phyloP scores from a whole-genome alignment of 2,113 vertebrate genomes.

The Poeciliopsis turrubarensis region DNA sequence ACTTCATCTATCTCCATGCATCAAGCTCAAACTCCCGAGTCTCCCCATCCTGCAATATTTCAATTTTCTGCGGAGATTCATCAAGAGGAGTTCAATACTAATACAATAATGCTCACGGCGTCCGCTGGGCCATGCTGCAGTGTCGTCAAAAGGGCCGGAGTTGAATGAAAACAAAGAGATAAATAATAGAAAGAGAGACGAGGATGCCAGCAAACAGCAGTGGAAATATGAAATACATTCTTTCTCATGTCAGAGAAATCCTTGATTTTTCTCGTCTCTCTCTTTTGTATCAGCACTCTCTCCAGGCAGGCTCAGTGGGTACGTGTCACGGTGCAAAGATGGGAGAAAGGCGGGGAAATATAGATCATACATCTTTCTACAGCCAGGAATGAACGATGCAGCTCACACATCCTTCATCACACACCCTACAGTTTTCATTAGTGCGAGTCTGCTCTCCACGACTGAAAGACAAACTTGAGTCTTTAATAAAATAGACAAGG shows the following conservation, averaged over 20 bases:
- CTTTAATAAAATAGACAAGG: constrained; percentile 34
- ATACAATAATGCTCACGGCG: constrained; percentile 35
- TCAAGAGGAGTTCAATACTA: constrained; percentile 62
- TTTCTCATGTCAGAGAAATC: constrained; percentile 42
- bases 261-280: constrained; percentile 47
- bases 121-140: constrained; percentile 5
- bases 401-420: not conserved
- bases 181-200: constrained; percentile 50
- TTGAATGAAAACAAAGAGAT: constrained; percentile 59
- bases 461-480: constrained; percentile 22
- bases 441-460: constrained; percentile 14
- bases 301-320: constrained; percentile 22
- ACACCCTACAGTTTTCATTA: constrained; percentile 23
- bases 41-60: constrained; percentile 56
- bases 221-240: constrained; percentile 42
- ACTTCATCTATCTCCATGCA: constrained; percentile 66
- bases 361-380: constrained; percentile 42
- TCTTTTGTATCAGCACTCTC: constrained; percentile 27
- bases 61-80: constrained; percentile 64
- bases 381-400: constrained; percentile 25
- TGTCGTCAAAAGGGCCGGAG: constrained; percentile 20
- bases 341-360: constrained; percentile 11
- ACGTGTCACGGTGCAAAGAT: constrained; percentile 27
- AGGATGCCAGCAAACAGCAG: constrained; percentile 21
- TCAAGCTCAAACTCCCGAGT: constrained; percentile 67